Base-by-base conservation (phyloP, 2,113 vertebrate genomes). In the Otus sunia region DNA sequence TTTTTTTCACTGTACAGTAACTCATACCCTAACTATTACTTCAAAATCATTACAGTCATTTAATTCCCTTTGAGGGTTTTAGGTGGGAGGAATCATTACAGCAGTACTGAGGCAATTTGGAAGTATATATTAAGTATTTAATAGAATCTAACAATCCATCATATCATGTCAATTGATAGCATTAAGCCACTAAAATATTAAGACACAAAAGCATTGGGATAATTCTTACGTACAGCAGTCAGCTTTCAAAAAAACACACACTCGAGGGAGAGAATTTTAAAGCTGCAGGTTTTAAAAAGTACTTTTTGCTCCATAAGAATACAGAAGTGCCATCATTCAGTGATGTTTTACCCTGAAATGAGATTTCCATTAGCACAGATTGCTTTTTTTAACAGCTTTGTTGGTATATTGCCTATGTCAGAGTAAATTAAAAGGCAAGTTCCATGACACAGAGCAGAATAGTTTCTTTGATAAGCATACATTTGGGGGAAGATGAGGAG, bases 41-140 rank as follows among this genome's bases (percentile, higher is more conserved):
- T 94, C 74, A 88, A 58, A 74, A 36, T 62, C 30, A 56, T 85
- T 60, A 68, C 15, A 88, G 49, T 80, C 25, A 86, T 56, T 84
- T 86, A 93, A 89, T 92, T 95, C 66, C 55, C 66, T 94, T 82
- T 60, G 53, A 94, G 67, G 29, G n/a, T 79, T 96, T 92, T 66
- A 93, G 41, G 82, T 85, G 59, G 79, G 89, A 96, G 89, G 82
- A 95, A 92, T 91, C 45, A 79, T 95, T 93, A 84, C 23, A 94
- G 37, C 47, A 77, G 52, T 39, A 81, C 25, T 72, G 50, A 95
- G 15, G 43, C 59, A 96, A 88, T 94, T 91, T 94, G 50, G 30
- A 97, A 92, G 39, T 80, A 93, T 21, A 63, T 92, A 93, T 83
- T 93, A 96, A 94, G 83, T 71, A 87, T 36, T 82, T 94, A 92